phyloP scores from a whole-genome alignment of 1,140 invertebrate species.

The Hylaeus anthracinus region DNA sequence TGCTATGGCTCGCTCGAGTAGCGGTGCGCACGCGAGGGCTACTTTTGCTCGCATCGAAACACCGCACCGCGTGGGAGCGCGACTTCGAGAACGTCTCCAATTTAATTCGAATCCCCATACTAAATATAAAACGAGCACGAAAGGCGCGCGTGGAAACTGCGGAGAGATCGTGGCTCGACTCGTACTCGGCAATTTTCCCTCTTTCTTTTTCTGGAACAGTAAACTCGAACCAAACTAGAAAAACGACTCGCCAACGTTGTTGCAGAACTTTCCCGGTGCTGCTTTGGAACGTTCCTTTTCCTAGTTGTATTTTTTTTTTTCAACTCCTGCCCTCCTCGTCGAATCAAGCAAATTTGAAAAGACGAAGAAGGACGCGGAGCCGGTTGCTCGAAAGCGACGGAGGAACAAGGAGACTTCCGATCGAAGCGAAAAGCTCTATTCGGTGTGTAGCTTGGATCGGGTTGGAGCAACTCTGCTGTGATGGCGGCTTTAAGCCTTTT shows the following conservation, averaged over 20 bases:
- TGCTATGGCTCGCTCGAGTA: too few relatives aligned
- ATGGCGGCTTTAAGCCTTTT: conserved; percentile 24
- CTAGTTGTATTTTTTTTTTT: too few relatives aligned
- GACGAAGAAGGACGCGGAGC: not conserved
- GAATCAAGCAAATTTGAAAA: not conserved
- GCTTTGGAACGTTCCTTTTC: too few relatives aligned
- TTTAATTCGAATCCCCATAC: conserved; percentile 1
- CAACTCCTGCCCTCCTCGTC: too few relatives aligned
- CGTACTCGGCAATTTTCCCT: not conserved
- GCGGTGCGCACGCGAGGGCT: too few relatives aligned
- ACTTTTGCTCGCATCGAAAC: too few relatives aligned
- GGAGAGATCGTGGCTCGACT: conserved; percentile 13
- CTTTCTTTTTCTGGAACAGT: not conserved
- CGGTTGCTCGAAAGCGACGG: not conserved
- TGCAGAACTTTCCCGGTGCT: too few relatives aligned
- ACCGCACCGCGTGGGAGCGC: too few relatives aligned
- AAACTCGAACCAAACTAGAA: not conserved
- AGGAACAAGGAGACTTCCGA: not conserved
- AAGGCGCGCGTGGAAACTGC: conserved; percentile 11
- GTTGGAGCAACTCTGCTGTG: not conserved
- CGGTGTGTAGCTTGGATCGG: not conserved
- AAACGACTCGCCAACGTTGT: not conserved
- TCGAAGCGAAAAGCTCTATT: too few relatives aligned
- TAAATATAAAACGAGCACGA: not conserved
- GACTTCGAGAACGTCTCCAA: not conserved